These are phyloP conservation scores for Poliocrania exsul DNA, from an alignment of 2,797 vertebrate species.

Conservation along the genomic window DNA sequence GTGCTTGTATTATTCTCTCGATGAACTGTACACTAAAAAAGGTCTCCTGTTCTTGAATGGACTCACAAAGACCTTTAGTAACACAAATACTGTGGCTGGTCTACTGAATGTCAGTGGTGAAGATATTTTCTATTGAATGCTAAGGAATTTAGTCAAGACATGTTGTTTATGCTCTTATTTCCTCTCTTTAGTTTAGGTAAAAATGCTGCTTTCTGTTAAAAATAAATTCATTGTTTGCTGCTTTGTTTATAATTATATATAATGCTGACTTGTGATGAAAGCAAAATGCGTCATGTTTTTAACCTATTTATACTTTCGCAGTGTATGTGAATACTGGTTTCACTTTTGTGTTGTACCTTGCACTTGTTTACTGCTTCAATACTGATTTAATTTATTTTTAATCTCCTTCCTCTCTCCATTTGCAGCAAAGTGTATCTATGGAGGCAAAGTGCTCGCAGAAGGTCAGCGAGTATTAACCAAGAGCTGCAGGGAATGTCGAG, in stretches of 20 bases:
- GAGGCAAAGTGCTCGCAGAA: conserved; percentile 88
- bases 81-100: background rate
- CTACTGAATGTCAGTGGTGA: background rate
- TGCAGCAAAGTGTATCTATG: conserved; percentile 90
- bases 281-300: background rate
- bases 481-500: conserved; percentile 92
- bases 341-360: background rate
- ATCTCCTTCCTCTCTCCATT: background rate
- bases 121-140: background rate
- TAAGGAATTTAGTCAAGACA: background rate
- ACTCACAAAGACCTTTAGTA: background rate
- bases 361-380: background rate
- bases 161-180: background rate
- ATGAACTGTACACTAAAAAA: background rate
- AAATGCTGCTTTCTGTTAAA: background rate
- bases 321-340: background rate
- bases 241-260: background rate
- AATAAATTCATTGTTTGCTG: background rate
- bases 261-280: background rate
- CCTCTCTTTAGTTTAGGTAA: background rate
- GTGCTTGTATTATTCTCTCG: background rate
- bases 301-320: background rate
- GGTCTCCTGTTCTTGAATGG: background rate
- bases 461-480: conserved; percentile 87
- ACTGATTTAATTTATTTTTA: background rate